These are phyloP conservation scores for Amphiprion percula DNA, from an alignment of 2,113 vertebrate species.

Conservation along the genomic window DNA sequence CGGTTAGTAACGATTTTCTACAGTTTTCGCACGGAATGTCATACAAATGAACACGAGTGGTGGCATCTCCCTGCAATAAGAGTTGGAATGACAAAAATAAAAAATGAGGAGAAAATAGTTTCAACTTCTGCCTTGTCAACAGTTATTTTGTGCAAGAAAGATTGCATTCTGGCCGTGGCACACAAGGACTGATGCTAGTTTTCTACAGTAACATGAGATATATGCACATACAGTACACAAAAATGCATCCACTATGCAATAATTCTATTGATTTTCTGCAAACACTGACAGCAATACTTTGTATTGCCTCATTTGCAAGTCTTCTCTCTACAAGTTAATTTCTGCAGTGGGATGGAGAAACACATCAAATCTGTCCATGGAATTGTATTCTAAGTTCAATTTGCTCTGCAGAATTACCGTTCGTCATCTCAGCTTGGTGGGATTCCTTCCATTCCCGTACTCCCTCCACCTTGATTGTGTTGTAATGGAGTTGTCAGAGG, in stretches of 20 bases:
- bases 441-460: slow-evolving; percentile 28
- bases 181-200: not conserved
- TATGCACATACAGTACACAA: not conserved
- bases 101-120: not conserved
- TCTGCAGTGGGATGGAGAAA: slow-evolving; percentile 43
- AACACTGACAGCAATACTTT: slow-evolving; percentile 14
- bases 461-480: slow-evolving; percentile 30
- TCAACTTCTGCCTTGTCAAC: not conserved
- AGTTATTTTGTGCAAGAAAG: not conserved
- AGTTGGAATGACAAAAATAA: not conserved
- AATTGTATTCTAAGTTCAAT: slow-evolving; percentile 72
- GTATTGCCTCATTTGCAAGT: slow-evolving; percentile 40
- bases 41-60: not conserved
- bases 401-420: slow-evolving; percentile 71
- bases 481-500: slow-evolving; percentile 61
- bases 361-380: slow-evolving; percentile 63
- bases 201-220: not conserved
- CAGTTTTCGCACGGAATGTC: no score
- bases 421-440: slow-evolving; percentile 53
- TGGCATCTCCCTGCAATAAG: not conserved
- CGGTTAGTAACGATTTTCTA: no score
- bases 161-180: not conserved
- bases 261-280: slow-evolving; percentile 23
- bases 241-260: not conserved
- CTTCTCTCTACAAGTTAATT: slow-evolving; percentile 36